Evolutionary conservation across 2,113 vertebrate species (phyloP).

Genomic region (Colistium nudipinnis): DNA sequence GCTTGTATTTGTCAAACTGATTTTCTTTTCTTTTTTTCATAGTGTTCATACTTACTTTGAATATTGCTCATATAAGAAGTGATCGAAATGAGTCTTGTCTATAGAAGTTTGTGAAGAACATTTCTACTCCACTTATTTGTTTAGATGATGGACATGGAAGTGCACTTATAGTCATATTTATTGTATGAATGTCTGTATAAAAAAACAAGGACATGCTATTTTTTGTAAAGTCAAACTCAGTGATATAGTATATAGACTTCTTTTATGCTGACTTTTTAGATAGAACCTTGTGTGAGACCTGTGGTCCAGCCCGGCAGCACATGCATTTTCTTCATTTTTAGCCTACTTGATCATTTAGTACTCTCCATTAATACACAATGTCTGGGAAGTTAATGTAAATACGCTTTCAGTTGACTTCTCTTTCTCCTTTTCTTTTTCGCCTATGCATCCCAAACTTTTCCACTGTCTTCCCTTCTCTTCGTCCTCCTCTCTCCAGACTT

Average conservation of each 20-base stretch:
- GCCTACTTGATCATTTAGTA: not conserved
- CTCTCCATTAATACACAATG: not conserved
- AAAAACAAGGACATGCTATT: not conserved
- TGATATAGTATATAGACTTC: not conserved
- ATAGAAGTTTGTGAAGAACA: too few relatives aligned
- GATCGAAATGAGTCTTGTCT: too few relatives aligned
- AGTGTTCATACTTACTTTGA: too few relatives aligned
- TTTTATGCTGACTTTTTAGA: not conserved
- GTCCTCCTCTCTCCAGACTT: slow-evolving; percentile 5
- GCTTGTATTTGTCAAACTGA: too few relatives aligned
- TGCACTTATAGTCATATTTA: too few relatives aligned
- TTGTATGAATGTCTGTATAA: not conserved
- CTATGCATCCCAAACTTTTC: not conserved
- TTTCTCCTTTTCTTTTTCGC: not conserved
- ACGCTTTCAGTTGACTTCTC: not conserved
- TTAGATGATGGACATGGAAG: too few relatives aligned
- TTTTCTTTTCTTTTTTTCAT: not conserved
- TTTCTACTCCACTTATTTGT: too few relatives aligned
- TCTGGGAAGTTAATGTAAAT: not conserved
- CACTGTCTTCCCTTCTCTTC: not conserved
- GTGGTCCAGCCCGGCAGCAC: too few relatives aligned
- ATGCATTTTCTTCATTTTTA: not conserved
- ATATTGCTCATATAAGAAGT: too few relatives aligned
- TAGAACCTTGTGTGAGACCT: not conserved
- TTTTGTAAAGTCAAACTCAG: not conserved